These are phyloP conservation scores for Orius insidiosus DNA, from an alignment of 1,140 invertebrate species.

Conservation along the genomic window DNA sequence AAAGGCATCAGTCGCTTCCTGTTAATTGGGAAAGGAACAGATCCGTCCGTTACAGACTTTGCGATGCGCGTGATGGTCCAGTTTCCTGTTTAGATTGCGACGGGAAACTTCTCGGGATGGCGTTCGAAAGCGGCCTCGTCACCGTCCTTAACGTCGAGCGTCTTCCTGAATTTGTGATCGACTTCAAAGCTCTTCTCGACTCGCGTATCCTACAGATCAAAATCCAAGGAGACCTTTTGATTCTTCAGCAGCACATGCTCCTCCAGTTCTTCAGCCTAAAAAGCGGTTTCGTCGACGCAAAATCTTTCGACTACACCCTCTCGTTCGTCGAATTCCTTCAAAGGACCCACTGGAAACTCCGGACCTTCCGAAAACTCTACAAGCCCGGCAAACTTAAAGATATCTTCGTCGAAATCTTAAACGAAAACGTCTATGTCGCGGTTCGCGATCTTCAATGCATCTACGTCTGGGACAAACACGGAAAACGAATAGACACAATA, in stretches of 20 bases:
- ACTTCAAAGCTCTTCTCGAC: slow-evolving; percentile 2
- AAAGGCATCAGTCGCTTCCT: slow-evolving; percentile 3
- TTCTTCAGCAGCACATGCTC: slow-evolving; percentile 11
- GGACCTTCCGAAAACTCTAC: background rate
- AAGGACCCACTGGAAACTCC: slow-evolving; percentile 1
- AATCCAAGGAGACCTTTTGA: background rate
- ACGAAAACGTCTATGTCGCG: slow-evolving; percentile 18
- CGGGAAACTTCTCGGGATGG: background rate
- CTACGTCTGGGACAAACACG: slow-evolving; percentile 14
- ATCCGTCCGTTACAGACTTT: slow-evolving; percentile 2
- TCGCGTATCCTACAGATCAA: background rate
- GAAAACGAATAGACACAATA: slow-evolving; percentile 10
- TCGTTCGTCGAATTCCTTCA: slow-evolving; percentile 2
- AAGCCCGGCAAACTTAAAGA: slow-evolving; percentile 5
- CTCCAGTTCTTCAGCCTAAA: slow-evolving; percentile 10
- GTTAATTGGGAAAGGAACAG: slow-evolving; percentile 6
- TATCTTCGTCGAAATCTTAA: slow-evolving; percentile 5
- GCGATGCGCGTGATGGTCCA: background rate
- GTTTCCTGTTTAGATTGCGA: slow-evolving; percentile 6
- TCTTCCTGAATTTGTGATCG: background rate
- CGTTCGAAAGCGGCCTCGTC: slow-evolving; percentile 1
- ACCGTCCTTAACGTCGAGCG: slow-evolving; percentile 7
- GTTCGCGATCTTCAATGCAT: slow-evolving; percentile 17
- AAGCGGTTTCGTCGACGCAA: slow-evolving; percentile 7
- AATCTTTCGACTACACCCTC: slow-evolving; percentile 11